Base-by-base conservation (phyloP, 2,888 invertebrate species). In the Strigamia maritima region DNA sequence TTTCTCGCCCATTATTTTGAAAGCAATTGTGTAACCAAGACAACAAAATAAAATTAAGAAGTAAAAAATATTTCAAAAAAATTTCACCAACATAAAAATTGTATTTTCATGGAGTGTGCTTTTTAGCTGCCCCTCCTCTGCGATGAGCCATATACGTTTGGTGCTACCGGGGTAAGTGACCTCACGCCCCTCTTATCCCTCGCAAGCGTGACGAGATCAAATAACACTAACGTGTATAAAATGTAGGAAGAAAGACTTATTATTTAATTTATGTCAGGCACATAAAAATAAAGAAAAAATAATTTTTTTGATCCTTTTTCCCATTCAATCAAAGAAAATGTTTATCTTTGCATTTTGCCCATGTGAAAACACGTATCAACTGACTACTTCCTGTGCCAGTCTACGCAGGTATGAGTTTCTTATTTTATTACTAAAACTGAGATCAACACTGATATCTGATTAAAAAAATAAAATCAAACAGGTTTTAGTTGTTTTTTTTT, bases 121-220 rank as follows among this genome's bases (percentile, higher is more conserved):
- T 70, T 16, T 70, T 14, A 28, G 28, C 28, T 70, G 70, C 70
- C 28, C 70, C 70, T 70, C 70, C 70, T 70, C 26, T 16, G n/a
- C 70, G 70, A 70, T 70, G 70, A 70, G 70, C 70, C 28, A 70
- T 28, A 70, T 70, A 28, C 26, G n/a, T 70, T 70, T 28, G 4
- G 3, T 28, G 70, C 70, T 70, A 70, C 70, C 70, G 70, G 70
- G 70, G 70, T 70, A 70, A 70, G 70, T 70, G 70, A 70, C 70
- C 70, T 70, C 28, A 26, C 70, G 70, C 70, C 70, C 28, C 70
- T n/a, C n/a, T 16, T 70, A 28, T 28, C 70, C 70, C 70, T 70
- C n/a, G 26, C 70, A 70, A 70, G 26, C 70, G 70, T 70, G 70
- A 70, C 70, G 70, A 28, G 70, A 70, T 70, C 26, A 16, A 28